phyloP scores from a whole-genome alignment of 1,140 invertebrate species.

The Diabrotica virgifera region DNA sequence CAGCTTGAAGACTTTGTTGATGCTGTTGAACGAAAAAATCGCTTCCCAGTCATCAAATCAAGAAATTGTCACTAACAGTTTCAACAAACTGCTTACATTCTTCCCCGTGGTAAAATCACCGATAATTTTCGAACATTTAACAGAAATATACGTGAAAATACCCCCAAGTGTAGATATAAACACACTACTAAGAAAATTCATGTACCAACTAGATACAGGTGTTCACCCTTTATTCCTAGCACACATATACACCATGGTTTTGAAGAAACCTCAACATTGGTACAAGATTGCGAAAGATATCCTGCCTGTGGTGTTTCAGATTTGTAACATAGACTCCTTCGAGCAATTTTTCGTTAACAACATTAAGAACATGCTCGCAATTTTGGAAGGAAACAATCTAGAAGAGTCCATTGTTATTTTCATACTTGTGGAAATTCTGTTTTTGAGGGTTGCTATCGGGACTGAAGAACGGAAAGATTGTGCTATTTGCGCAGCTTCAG shows the following conservation, averaged over 20 bases:
- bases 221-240: constrained; percentile 16
- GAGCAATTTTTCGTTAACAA: constrained; percentile 28
- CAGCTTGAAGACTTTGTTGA: background rate
- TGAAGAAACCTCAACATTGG: constrained; percentile 8
- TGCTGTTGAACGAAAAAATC: background rate
- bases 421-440: constrained; percentile 34
- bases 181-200: constrained; percentile 19
- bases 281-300: constrained; percentile 19
- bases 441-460: constrained; percentile 32
- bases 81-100: constrained; percentile 20
- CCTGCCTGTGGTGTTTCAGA: constrained; percentile 26
- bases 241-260: constrained; percentile 2
- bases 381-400: constrained; percentile 22
- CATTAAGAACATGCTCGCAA: constrained; percentile 24
- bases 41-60: background rate
- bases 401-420: constrained; percentile 25
- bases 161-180: constrained; percentile 14
- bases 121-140: constrained; percentile 28
- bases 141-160: constrained; percentile 17
- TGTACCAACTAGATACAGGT: constrained; percentile 13
- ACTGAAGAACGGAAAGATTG: constrained; percentile 8
- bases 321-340: constrained; percentile 22
- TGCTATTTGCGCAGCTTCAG: constrained; percentile 13
- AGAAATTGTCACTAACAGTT: background rate
- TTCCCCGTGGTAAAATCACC: constrained; percentile 18